Evolutionary conservation across 2,888 invertebrate species (phyloP).

Genomic region (Idaea dimidiata): DNA sequence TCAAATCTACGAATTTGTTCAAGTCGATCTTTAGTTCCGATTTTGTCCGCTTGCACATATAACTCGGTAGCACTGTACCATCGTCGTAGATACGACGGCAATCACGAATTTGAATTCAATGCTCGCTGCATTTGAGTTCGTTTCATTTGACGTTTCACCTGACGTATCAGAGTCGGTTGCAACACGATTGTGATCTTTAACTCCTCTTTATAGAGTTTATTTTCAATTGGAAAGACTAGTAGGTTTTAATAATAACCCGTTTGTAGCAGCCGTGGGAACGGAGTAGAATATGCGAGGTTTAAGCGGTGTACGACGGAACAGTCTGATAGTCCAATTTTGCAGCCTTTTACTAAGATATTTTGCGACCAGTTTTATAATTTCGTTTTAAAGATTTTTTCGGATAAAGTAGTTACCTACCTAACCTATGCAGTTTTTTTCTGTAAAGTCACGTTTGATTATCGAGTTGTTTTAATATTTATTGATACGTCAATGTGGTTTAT

Average conservation of each 20-base stretch:
- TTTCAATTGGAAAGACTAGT: slow-evolving; percentile 45
- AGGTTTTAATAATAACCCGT: slow-evolving; percentile 80
- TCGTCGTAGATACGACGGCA: slow-evolving; percentile 7
- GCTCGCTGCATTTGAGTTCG: slow-evolving; percentile 50
- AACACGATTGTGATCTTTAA: slow-evolving; percentile 46
- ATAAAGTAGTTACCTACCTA: slow-evolving; percentile 21
- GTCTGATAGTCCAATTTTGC: slow-evolving; percentile 80
- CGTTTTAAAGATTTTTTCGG: slow-evolving; percentile 37
- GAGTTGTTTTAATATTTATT: neutral
- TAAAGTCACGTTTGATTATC: neutral
- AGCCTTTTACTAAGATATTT: slow-evolving; percentile 76
- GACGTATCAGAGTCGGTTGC: slow-evolving; percentile 43
- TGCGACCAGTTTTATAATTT: slow-evolving; percentile 59
- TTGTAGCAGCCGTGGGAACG: slow-evolving; percentile 78
- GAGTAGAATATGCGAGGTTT: slow-evolving; percentile 78
- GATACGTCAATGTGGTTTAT: neutral
- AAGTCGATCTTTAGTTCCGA: no score
- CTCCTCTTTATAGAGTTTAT: slow-evolving; percentile 36
- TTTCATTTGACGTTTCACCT: slow-evolving; percentile 47
- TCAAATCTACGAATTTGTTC: no score
- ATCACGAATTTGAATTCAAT: slow-evolving; percentile 50
- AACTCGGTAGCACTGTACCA: no score
- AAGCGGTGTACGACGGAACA: slow-evolving; percentile 74
- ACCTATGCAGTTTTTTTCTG: slow-evolving; percentile 33
- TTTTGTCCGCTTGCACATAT: slow-evolving; percentile 20